Evolutionary conservation across 2,888 invertebrate species (phyloP).

Genomic region (Ophioninae sp.): DNA sequence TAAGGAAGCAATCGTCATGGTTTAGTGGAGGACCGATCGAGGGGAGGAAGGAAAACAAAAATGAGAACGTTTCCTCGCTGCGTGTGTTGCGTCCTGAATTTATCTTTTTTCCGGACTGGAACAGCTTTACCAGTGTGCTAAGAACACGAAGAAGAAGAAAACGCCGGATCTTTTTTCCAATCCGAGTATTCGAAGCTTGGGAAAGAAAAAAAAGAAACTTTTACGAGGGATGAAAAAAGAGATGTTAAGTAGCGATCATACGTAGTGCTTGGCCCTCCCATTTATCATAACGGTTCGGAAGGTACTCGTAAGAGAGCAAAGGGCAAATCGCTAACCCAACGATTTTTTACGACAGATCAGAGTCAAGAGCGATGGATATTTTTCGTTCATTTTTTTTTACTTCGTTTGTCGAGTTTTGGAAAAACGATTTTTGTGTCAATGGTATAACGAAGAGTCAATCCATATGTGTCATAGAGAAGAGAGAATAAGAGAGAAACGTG

Average conservation of each 20-base stretch:
- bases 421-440: constrained; percentile 43
- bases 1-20: constrained; percentile 97
- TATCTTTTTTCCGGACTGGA: constrained; percentile 3
- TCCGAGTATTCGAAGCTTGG: constrained; percentile 12
- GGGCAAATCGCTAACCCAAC: constrained; percentile 34
- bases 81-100: constrained; percentile 17
- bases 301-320: constrained; percentile 28
- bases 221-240: constrained; percentile 31
- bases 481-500: constrained; percentile 19
- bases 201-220: neutral
- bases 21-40: constrained; percentile 81
- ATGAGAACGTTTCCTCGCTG: constrained; percentile 22
- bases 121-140: no score
- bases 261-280: constrained; percentile 59
- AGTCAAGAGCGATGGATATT: constrained; percentile 43
- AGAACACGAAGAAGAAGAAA: no score
- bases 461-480: constrained; percentile 61
- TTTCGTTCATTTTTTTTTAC: constrained; percentile 33
- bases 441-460: constrained; percentile 61
- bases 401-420: constrained; percentile 19
- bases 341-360: constrained; percentile 56
- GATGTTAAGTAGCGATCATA: constrained; percentile 58
- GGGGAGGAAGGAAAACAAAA: constrained; percentile 46
- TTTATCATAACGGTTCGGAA: constrained; percentile 18
- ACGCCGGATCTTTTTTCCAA: constrained; percentile 16